Conservation (phyloP, 1,140 invertebrate genomes). For the Drosophila ambigua region DNA sequence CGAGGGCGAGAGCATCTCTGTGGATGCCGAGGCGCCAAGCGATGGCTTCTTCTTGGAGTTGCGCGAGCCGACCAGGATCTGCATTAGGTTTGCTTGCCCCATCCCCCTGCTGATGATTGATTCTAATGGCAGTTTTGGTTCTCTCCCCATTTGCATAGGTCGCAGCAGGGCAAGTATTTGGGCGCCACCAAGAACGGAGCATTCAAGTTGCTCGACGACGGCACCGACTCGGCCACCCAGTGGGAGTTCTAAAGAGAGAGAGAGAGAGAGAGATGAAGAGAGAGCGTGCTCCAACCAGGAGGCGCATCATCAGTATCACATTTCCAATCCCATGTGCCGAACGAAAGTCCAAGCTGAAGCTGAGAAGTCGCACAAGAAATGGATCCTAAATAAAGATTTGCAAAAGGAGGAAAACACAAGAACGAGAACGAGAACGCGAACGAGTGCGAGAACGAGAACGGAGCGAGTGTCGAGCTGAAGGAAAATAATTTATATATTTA, state of each 20-base stretch:
- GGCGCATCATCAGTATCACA: slow-evolving; percentile 48
- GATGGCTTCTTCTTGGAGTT: slow-evolving; percentile 96
- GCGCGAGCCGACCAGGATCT: slow-evolving; percentile 94
- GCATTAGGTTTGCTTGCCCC: slow-evolving; percentile 87
- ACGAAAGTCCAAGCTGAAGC: slow-evolving; percentile 15
- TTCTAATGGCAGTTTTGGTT: no score
- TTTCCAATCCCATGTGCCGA: slow-evolving; percentile 31
- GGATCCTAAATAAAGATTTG: slow-evolving; percentile 37
- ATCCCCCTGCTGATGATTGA: no score
- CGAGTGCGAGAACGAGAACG: slow-evolving; percentile 6
- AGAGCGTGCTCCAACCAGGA: background rate
- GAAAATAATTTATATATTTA: slow-evolving; percentile 27
- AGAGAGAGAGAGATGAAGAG: slow-evolving; percentile 46
- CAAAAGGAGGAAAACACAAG: slow-evolving; percentile 6
- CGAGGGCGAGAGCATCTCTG: slow-evolving; percentile 93
- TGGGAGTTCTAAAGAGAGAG: slow-evolving; percentile 94
- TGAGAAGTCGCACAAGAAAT: slow-evolving; percentile 43
- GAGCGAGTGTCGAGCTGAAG: background rate
- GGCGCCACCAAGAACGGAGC: slow-evolving; percentile 97
- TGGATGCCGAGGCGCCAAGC: slow-evolving; percentile 92
- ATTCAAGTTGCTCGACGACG: slow-evolving; percentile 92
- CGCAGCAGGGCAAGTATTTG: slow-evolving; percentile 90
- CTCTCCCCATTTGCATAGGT: slow-evolving; percentile 49
- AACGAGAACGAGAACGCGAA: slow-evolving; percentile 8
- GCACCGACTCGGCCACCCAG: slow-evolving; percentile 92